Percentiles rank a stretch among this genome's conserved stretches.
Conservation (phyloP, 1,140 invertebrate genomes). For the Lepidostoma basale region DNA sequence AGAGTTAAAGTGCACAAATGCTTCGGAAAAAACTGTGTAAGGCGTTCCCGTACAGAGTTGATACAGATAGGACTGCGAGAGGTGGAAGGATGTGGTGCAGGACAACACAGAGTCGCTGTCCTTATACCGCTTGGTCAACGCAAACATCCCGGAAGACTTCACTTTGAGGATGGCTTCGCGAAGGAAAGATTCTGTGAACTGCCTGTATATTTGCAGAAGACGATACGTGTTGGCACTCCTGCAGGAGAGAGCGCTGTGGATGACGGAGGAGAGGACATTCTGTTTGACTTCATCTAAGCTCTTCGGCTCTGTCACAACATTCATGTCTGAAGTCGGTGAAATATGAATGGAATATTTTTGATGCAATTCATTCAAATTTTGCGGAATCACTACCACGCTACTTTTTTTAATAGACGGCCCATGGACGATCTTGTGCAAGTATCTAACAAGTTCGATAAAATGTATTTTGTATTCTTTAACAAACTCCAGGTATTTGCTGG, state of each 20-base stretch:
- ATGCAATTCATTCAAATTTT: slow-evolving; percentile 19
- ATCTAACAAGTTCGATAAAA: slow-evolving; percentile 39
- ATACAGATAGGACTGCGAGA: slow-evolving; percentile 31
- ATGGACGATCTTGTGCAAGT: slow-evolving; percentile 27
- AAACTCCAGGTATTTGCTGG: slow-evolving; percentile 18
- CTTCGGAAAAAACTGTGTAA: slow-evolving; percentile 30
- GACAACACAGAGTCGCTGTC: background rate
- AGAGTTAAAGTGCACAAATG: background rate
- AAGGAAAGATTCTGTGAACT: slow-evolving; percentile 67
- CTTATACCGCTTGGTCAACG: slow-evolving; percentile 53
- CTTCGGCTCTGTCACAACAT: background rate
- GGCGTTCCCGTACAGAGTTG: slow-evolving; percentile 11
- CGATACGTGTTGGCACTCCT: slow-evolving; percentile 64
- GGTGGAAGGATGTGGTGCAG: slow-evolving; percentile 24
- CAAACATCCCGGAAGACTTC: slow-evolving; percentile 62
- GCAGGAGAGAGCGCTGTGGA: slow-evolving; percentile 66
- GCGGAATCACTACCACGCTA: slow-evolving; percentile 13
- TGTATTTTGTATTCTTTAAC: slow-evolving; percentile 28
- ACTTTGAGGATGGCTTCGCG: slow-evolving; percentile 63
- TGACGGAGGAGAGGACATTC: slow-evolving; percentile 46
- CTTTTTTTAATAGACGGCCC: slow-evolving; percentile 1
- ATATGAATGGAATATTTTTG: slow-evolving; percentile 15
- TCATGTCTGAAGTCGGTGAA: background rate
- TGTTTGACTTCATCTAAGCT: background rate
- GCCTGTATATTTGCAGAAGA: slow-evolving; percentile 69